Conservation (phyloP, 2,888 invertebrate genomes). For the Drosophila monieri region DNA sequence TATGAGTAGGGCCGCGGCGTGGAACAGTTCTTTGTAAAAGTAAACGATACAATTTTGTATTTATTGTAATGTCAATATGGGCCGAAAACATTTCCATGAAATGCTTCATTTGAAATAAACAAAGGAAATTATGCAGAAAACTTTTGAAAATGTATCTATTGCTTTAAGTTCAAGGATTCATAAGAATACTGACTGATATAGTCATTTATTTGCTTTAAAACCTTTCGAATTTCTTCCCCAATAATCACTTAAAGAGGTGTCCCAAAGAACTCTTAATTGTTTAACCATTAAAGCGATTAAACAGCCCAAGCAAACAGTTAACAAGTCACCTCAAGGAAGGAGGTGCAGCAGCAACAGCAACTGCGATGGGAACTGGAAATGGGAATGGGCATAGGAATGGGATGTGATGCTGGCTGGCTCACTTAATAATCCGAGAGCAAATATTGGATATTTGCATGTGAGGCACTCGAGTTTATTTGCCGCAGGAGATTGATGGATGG, state of each 20-base stretch:
- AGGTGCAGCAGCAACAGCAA: constrained; percentile 25
- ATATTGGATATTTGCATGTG: constrained; percentile 74
- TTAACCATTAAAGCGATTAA: constrained; percentile 78
- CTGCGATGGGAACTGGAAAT: constrained; percentile 31
- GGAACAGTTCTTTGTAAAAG: constrained; percentile 45
- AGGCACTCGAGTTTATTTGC: constrained; percentile 77
- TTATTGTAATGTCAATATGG: constrained; percentile 55
- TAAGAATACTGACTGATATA: not conserved
- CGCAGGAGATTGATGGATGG: constrained; percentile 74
- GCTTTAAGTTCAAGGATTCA: no score
- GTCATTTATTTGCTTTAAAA: not conserved
- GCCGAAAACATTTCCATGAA: constrained; percentile 75
- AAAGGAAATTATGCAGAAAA: constrained; percentile 48
- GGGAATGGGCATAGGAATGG: constrained; percentile 32
- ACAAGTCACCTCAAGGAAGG: constrained; percentile 49
- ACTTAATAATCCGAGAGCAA: constrained; percentile 79
- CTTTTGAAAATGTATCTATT: not conserved
- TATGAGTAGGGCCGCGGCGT: constrained; percentile 33
- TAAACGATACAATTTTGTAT: constrained; percentile 53
- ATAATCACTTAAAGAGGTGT: constrained; percentile 14
- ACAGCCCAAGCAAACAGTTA: constrained; percentile 69
- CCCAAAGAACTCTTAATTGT: constrained; percentile 65
- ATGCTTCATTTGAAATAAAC: constrained; percentile 62
- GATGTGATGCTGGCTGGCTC: constrained; percentile 60
- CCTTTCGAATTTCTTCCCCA: not conserved